Evolutionary conservation across 2,113 vertebrate genomes (phyloP).

Genomic region (Athene noctua): DNA sequence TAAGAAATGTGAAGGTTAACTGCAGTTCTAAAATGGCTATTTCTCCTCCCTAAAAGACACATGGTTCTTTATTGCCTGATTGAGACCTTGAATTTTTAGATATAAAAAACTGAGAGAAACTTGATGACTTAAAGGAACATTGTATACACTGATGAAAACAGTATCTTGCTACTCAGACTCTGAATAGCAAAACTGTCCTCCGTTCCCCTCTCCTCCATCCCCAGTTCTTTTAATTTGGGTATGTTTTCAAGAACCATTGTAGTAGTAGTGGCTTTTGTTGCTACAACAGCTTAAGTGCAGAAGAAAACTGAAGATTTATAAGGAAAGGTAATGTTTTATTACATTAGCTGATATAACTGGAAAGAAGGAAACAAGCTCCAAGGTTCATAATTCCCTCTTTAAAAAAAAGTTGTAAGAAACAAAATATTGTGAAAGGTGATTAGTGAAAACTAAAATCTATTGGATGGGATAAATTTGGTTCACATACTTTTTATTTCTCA

Average conservation of each 20-base stretch:
- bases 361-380: neutral
- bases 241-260: neutral
- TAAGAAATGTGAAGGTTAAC: neutral
- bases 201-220: neutral
- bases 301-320: neutral
- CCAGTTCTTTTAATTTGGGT: neutral
- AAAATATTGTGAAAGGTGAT: neutral
- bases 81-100: neutral
- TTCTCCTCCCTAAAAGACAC: neutral
- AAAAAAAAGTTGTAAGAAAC: neutral
- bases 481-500: neutral
- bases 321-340: neutral
- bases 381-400: neutral
- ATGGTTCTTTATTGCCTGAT: neutral
- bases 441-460: neutral
- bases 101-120: neutral
- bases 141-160: neutral
- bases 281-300: neutral
- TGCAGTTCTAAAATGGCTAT: neutral
- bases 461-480: neutral
- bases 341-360: neutral
- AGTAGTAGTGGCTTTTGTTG: neutral
- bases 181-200: neutral
- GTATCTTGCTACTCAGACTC: neutral
- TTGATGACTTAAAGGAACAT: neutral